Percentiles rank a stretch among this genome's conserved stretches.
phyloP scores from a whole-genome alignment of 2,888 invertebrate genomes.

The Melanotus villosus region DNA sequence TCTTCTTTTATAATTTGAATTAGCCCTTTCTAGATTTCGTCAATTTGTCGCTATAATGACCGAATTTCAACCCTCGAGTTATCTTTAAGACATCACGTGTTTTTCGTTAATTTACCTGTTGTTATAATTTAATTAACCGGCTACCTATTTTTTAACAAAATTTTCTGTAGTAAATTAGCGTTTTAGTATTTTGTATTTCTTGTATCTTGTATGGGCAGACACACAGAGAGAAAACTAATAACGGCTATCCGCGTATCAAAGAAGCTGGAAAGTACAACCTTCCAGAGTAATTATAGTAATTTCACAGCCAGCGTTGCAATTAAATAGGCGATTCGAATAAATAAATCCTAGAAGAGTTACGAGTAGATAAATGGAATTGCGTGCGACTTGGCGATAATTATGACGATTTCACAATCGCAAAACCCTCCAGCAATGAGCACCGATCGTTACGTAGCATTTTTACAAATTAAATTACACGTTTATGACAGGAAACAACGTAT shows the following conservation, averaged over 20 bases:
- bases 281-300: slow-evolving; percentile 51
- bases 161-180: too few species aligned
- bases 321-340: slow-evolving; percentile 55
- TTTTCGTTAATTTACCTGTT: slow-evolving; percentile 17
- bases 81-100: slow-evolving; percentile 21
- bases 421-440: slow-evolving; percentile 41
- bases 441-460: slow-evolving; percentile 48
- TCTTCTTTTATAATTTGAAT: too few species aligned
- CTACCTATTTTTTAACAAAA: too few species aligned
- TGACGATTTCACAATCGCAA: slow-evolving; percentile 52
- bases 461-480: slow-evolving; percentile 43
- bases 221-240: slow-evolving; percentile 8
- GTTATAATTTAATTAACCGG: slow-evolving; percentile 36
- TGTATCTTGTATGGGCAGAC: neutral
- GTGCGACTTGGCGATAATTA: slow-evolving; percentile 56
- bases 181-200: neutral
- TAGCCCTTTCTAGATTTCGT: slow-evolving; percentile 41
- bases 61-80: slow-evolving; percentile 51
- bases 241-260: slow-evolving; percentile 36
- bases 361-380: slow-evolving; percentile 56
- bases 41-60: slow-evolving; percentile 59
- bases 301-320: slow-evolving; percentile 40
- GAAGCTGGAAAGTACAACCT: slow-evolving; percentile 45
- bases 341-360: slow-evolving; percentile 56
- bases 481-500: slow-evolving; percentile 39